Conservation (phyloP, 2,888 invertebrate species). For the Agriopis leucophaearia region DNA sequence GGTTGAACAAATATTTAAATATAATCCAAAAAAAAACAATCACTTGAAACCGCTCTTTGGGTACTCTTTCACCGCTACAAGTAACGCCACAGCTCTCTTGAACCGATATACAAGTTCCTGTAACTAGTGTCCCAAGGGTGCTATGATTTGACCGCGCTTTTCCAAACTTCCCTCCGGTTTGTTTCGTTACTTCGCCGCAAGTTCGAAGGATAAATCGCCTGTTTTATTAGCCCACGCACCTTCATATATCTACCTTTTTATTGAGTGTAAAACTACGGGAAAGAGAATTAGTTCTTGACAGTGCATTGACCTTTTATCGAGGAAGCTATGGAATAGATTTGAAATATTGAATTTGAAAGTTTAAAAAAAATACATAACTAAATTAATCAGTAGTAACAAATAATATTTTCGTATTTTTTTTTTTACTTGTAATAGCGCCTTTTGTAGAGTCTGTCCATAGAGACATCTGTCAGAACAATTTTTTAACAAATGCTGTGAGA, state of each 20-base stretch:
- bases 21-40: no score
- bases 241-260: conserved; percentile 59
- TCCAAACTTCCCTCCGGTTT: conserved; percentile 65
- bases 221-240: conserved; percentile 61
- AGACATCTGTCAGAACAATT: no score
- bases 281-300: conserved; percentile 34
- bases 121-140: conserved; percentile 70
- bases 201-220: conserved; percentile 60
- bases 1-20: no score
- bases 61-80: conserved; percentile 13
- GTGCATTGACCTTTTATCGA: conserved; percentile 19
- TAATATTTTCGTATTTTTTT: background rate
- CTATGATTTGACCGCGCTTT: conserved; percentile 78
- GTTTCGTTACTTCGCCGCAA: conserved; percentile 59
- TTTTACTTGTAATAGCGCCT: no score
- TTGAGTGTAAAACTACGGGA: conserved; percentile 48
- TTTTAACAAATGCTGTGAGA: no score
- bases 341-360: no score
- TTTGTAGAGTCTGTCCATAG: no score
- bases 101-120: conserved; percentile 61
- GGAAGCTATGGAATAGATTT: background rate
- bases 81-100: conserved; percentile 19
- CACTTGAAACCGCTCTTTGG: no score
- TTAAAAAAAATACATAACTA: no score
- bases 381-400: background rate